Evolutionary conservation across 2,113 vertebrate genomes (phyloP).

Genomic region (Anthoscopus minutus): DNA sequence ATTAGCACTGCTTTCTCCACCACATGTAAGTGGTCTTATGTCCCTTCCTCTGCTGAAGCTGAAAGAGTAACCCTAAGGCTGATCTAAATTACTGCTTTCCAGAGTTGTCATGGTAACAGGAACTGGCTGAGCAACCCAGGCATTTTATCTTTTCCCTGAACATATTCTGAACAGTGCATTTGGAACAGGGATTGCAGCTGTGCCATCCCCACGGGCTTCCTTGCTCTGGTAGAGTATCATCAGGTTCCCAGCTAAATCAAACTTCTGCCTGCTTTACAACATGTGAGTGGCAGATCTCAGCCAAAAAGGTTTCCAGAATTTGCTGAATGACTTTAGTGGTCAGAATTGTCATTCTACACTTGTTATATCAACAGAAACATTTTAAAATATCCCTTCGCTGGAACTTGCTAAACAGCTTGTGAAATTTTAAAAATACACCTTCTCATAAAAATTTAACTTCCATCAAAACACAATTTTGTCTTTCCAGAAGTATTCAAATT

Average conservation of each 20-base stretch:
- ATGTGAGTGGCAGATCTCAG: background rate
- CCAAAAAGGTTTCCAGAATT: background rate
- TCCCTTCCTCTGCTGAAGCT: background rate
- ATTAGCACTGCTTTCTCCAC: background rate
- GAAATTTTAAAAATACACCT: background rate
- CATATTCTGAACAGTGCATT: background rate
- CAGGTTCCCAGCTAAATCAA: background rate
- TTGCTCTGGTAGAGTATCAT: background rate
- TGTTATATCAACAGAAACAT: background rate
- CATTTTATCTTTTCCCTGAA: constrained; percentile 39
- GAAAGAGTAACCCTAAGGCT: constrained; percentile 23
- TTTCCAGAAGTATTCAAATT: background rate
- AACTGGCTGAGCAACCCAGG: background rate
- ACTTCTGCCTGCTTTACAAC: background rate
- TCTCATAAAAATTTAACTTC: background rate
- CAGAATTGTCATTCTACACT: background rate
- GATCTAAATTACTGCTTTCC: constrained; percentile 6
- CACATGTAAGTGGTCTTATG: background rate
- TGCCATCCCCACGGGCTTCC: background rate
- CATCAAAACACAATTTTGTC: background rate
- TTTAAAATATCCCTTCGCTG: background rate
- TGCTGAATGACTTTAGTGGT: background rate
- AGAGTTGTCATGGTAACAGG: constrained; percentile 43
- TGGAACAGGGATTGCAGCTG: background rate
- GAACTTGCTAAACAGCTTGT: background rate